A percentile compares a stretch with the other conserved stretches of the same genome.
Evolutionary conservation across 2,888 invertebrate species (phyloP).

Genomic region (Nematopogon swammerdamellus): DNA sequence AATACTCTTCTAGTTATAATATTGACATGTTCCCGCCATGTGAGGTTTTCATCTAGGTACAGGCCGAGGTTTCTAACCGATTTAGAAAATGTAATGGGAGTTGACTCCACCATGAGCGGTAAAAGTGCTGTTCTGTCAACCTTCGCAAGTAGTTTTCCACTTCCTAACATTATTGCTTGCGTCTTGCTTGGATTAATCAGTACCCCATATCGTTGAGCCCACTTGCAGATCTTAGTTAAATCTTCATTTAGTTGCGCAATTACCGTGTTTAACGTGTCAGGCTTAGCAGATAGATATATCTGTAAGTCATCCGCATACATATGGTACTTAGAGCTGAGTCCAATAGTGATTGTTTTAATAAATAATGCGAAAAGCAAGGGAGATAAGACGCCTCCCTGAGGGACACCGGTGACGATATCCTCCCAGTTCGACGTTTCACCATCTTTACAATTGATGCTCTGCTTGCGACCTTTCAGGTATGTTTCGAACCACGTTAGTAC

Average conservation of each 20-base stretch:
- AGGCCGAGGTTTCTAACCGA: too few relatives aligned
- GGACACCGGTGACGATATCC: neutral
- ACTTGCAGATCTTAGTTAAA: neutral
- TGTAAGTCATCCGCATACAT: neutral
- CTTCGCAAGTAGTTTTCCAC: neutral
- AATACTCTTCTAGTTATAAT: too few relatives aligned
- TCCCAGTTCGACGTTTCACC: neutral
- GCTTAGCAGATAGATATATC: neutral
- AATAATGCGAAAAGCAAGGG: neutral
- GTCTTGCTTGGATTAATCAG: neutral
- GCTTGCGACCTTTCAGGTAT: neutral
- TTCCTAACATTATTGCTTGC: neutral
- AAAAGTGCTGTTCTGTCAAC: too few relatives aligned
- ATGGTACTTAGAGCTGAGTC: neutral
- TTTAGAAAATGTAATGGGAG: too few relatives aligned
- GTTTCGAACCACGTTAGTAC: neutral
- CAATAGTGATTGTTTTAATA: too few relatives aligned
- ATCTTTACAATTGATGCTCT: neutral
- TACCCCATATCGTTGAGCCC: neutral
- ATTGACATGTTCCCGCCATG: too few relatives aligned
- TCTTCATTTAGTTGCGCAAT: neutral
- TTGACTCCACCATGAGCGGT: too few relatives aligned
- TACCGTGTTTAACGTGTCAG: neutral
- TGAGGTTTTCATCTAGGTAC: too few relatives aligned
- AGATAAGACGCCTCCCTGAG: neutral